Evolutionary conservation across 2,888 invertebrate species (phyloP).

Genomic region (Baronia brevicornis): DNA sequence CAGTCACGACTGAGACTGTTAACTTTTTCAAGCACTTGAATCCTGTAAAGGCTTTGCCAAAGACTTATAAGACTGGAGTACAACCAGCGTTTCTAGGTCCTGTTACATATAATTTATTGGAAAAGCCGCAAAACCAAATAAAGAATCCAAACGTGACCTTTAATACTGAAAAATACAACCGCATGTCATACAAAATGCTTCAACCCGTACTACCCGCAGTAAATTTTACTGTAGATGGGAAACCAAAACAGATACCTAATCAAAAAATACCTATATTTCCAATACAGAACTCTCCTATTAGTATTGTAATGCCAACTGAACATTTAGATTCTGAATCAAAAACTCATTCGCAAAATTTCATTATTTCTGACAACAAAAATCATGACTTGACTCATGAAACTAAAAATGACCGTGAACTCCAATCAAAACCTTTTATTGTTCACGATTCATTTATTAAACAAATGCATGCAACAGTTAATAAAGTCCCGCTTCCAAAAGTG

Average conservation of each 20-base stretch:
- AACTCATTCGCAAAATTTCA: conserved; percentile 19
- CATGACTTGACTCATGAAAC: conserved; percentile 25
- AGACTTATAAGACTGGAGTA: conserved; percentile 33
- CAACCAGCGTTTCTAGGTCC: conserved; percentile 21
- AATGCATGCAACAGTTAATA: conserved; percentile 29
- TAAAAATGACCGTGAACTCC: conserved; percentile 15
- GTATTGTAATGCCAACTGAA: neutral
- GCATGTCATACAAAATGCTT: conserved; percentile 11
- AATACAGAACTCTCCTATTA: neutral
- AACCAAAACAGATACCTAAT: conserved; percentile 5
- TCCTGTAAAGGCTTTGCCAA: conserved; percentile 38
- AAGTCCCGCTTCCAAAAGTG: conserved; percentile 32
- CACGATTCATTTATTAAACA: conserved; percentile 25
- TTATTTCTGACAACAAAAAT: conserved; percentile 28
- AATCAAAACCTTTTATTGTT: conserved; percentile 18
- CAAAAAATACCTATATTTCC: conserved; percentile 2
- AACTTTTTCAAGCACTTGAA: conserved; percentile 39
- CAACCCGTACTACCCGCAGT: conserved; percentile 11
- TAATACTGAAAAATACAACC: conserved; percentile 5
- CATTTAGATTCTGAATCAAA: neutral
- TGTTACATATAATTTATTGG: conserved; percentile 15
- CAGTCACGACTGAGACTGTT: conserved; percentile 35
- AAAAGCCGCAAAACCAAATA: conserved; percentile 3
- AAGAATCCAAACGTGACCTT: conserved; percentile 8
- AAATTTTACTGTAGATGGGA: conserved; percentile 11